phyloP scores from a whole-genome alignment of 2,113 vertebrate genomes.

The Calidris pygmaea region DNA sequence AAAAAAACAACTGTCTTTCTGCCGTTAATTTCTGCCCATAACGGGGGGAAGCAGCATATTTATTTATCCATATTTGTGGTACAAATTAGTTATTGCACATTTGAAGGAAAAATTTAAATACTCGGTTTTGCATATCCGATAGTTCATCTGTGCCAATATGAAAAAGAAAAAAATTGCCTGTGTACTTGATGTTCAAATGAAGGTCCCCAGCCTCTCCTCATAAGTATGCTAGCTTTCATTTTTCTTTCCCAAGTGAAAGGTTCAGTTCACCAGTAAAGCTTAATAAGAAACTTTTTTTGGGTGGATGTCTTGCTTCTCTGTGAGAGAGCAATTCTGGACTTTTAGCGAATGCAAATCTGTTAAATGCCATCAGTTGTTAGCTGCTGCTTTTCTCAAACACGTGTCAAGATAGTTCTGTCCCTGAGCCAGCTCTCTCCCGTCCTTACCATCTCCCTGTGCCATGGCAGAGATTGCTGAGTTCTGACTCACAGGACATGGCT shows the following conservation, averaged over 20 bases:
- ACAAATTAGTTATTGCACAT: background rate
- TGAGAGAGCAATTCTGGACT: background rate
- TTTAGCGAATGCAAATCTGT: background rate
- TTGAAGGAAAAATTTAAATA: background rate
- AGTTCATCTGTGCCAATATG: background rate
- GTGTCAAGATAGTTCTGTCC: background rate
- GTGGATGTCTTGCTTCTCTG: background rate
- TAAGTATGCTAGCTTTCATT: background rate
- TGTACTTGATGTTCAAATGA: background rate
- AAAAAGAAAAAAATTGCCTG: background rate
- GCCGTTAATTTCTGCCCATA: background rate
- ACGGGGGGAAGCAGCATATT: background rate
- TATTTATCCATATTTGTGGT: background rate
- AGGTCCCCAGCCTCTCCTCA: background rate
- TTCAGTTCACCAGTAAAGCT: background rate
- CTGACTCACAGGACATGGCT: background rate
- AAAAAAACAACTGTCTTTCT: background rate
- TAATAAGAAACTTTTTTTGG: background rate
- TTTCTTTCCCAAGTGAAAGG: background rate
- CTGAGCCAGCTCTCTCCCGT: background rate
- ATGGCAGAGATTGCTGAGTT: background rate
- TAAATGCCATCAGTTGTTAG: background rate
- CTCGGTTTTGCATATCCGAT: background rate
- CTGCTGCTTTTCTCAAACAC: background rate
- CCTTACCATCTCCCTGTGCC: background rate